Evolutionary conservation across 2,797 vertebrate genomes (phyloP), one percentile per base, ranked within the genome.

Genomic region (Pangasius macronema): DNA sequence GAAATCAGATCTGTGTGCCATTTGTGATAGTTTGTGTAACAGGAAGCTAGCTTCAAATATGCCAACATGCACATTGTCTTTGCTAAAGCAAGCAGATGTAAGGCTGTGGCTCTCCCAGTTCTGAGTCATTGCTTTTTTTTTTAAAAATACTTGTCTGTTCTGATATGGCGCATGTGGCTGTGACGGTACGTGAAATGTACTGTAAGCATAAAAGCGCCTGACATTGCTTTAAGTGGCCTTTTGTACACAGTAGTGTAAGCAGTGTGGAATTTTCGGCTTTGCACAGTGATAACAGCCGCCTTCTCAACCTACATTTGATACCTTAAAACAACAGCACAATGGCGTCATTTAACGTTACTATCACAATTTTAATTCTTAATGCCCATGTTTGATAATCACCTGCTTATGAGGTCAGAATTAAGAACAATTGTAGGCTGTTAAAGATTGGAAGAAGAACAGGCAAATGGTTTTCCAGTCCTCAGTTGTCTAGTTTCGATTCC

Each of bases 121-220:
- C 20, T 77, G 24, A 49, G 5, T 46, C 39, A 73, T 49, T 24
- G 42, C 18, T 9, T n/a, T 33, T 55, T 4, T 77, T 87, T 30
- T 27, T 46, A n/a, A n/a, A n/a, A 42, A 42, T 42, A 7, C 42
- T 42, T 42, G 42, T 42, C 13, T 27, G 67, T 83, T 79, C 14
- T 68, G 55, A 79, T 72, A 85, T 46, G 0, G 22, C 55, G 39
- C 72, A 86, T 84, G 86, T 61, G 18, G 79, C 57, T 79, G 57
- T 76, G 46, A 39, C 24, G 3, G 42, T 65, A n/a, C 57, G 65
- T 22, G 18, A 63, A 24, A 61, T n/a, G 13, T 73, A 22, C 57
- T 51, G 14, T 83, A 55, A 67, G 49, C 49, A 33, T 79, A 67
- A 76, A 83, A 57, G 72, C 53, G 73, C 33, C 65, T 63, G 30